Evolutionary conservation across 1,140 invertebrate genomes (phyloP), one percentile per base, ranked within the genome.

Genomic region (Oryctes rhinoceros): DNA sequence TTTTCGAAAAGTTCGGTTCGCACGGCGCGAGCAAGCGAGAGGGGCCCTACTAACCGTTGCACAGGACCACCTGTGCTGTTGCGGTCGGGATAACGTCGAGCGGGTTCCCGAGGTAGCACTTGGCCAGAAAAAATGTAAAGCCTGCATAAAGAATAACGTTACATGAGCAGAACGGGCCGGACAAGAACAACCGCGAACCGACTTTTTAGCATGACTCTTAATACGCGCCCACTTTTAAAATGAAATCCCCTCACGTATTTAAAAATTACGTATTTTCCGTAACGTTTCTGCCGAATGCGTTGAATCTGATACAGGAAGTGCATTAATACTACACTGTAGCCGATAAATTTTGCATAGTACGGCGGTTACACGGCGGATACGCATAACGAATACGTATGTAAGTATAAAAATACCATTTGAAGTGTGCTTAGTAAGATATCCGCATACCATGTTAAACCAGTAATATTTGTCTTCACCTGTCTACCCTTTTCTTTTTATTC

Each of bases 91-190:
- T 35, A 71, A 71, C 65, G 20, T 71, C 24, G 65, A 37, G 11
- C 65, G 65, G 65, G 35, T 71, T 71, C 65, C 65, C 65, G 18
- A 35, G 65, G 65, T 37, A 71, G 65, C 24, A 71, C 24, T 71
- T 71, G 65, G 18, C 65, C 24, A 4, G 65, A 71, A 71, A 71
- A 71, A 71, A 24, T 71, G 20, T 37, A 24, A 71, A 71, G 37
- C 65, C 20, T 71, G 65, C 20, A 71, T 71, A 71, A 71, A 71
- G 65, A 71, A 71, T 71, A 71, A 71, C 24, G 65, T 71, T 71
- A 24, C 65, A 24, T 37, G 35, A 71, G 18, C 65, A 24, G 65
- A 71, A 71, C 65, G 7, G 20, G 15, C 65, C 35, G 24, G 65
- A 15, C 24, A 71, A 71, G 65, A 71, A 35, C 65, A 4, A 71